Evolutionary conservation across 64 coral and sea anemone species (phyloP).

Genomic region (Montipora efflorescens): DNA sequence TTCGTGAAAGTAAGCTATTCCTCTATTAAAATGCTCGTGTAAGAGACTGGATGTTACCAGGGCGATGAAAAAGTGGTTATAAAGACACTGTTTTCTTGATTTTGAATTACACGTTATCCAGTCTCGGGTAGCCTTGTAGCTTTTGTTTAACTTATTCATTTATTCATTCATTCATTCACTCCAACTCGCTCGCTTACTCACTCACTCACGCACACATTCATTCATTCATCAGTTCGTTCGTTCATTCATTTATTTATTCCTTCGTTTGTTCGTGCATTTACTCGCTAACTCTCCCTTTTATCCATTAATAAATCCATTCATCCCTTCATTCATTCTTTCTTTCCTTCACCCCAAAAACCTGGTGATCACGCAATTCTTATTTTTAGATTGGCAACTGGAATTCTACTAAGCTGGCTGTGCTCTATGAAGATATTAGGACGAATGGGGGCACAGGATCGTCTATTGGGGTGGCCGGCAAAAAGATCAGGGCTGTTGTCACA

Average conservation of each 20-base stretch:
- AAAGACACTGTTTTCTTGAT: no score
- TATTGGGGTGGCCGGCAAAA: background rate
- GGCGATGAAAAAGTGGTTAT: no score
- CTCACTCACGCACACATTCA: background rate
- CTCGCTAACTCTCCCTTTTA: background rate
- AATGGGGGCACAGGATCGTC: background rate
- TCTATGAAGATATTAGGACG: background rate
- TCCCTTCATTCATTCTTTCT: background rate
- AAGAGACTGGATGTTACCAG: no score
- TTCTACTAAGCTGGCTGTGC: slow-evolving; percentile 18
- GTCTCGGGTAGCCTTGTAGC: no score
- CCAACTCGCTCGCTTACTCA: background rate
- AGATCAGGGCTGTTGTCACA: slow-evolving; percentile 4
- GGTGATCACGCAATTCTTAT: background rate
- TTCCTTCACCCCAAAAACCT: background rate
- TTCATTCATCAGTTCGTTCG: background rate
- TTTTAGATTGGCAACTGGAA: slow-evolving; percentile 40
- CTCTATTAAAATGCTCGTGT: no score
- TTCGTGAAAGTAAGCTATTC: background rate
- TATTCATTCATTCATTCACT: no score
- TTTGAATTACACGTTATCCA: no score
- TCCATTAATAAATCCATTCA: background rate
- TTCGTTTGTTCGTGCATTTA: background rate
- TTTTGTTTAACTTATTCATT: no score
- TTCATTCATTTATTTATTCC: background rate